A percentile compares a stretch with the other conserved stretches of the same genome.
Evolutionary conservation across 2,113 vertebrate species (phyloP).

Genomic region (Ciconia stormi): DNA sequence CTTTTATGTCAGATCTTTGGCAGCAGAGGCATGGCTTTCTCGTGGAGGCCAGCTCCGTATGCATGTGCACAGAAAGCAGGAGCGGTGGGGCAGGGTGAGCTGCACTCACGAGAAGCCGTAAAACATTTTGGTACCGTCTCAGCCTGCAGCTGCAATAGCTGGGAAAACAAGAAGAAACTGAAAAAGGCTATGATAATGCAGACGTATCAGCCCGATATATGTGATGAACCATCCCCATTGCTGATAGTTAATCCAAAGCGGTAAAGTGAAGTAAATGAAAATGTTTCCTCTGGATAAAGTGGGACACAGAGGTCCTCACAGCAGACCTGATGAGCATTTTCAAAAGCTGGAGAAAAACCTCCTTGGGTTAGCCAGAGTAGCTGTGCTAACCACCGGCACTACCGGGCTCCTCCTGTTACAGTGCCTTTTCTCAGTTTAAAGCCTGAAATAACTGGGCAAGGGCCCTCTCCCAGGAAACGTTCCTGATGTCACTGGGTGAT

Average conservation of each 20-base stretch:
- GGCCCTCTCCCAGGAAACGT: background rate
- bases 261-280: background rate
- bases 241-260: background rate
- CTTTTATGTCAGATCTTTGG: background rate
- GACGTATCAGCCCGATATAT: background rate
- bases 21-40: background rate
- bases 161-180: background rate
- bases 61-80: background rate
- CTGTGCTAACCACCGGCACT: background rate
- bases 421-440: background rate
- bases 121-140: background rate
- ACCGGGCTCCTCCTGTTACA: background rate
- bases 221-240: rapidly evolving
- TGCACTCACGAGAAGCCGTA: background rate
- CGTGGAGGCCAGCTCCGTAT: background rate
- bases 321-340: background rate
- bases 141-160: background rate
- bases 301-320: background rate
- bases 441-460: background rate
- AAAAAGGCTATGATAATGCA: background rate
- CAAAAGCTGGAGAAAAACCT: background rate
- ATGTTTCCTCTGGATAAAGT: background rate
- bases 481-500: background rate
- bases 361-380: background rate
- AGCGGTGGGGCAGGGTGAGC: background rate